Percentiles rank a stretch among this genome's conserved stretches.
phyloP scores from a whole-genome alignment of 2,797 vertebrate species.

The Cossypha heuglini region DNA sequence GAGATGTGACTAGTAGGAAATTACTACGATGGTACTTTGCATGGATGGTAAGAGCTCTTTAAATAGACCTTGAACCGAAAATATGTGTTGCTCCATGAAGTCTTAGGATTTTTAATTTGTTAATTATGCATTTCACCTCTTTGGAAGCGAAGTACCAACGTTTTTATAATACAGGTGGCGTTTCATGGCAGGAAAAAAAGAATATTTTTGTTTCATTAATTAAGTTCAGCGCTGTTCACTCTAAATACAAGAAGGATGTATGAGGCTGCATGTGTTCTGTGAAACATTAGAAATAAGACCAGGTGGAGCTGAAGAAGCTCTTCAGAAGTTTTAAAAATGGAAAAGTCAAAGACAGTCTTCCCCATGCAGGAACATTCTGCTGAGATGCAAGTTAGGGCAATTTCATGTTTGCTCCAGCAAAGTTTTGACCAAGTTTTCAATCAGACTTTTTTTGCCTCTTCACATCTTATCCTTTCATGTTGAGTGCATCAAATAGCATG shows the following conservation, averaged over 20 bases:
- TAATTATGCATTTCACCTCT: not conserved
- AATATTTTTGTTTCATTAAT: not conserved
- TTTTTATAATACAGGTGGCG: not conserved
- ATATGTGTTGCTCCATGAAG: not conserved
- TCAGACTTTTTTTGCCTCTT: not conserved
- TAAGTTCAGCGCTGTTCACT: rapidly evolving
- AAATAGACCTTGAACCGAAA: not conserved
- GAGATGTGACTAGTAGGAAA: not conserved
- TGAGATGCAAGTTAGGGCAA: not conserved
- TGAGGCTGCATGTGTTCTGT: not conserved
- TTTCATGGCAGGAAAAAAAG: not conserved
- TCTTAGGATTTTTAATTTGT: not conserved
- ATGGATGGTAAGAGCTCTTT: not conserved
- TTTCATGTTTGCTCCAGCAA: not conserved
- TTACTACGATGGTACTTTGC: rapidly evolving
- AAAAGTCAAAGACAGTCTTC: not conserved
- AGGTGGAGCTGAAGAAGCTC: not conserved
- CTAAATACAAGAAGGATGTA: not conserved
- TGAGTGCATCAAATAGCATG: not conserved
- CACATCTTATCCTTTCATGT: not conserved
- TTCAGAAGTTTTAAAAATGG: not conserved
- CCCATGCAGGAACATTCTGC: not conserved
- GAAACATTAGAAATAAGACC: not conserved
- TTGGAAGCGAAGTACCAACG: rapidly evolving
- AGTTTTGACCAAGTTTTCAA: not conserved